Percentiles rank a stretch among this genome's conserved stretches.
Evolutionary conservation across 2,113 vertebrate genomes (phyloP).

Genomic region (Phalacrocorax pelagicus): DNA sequence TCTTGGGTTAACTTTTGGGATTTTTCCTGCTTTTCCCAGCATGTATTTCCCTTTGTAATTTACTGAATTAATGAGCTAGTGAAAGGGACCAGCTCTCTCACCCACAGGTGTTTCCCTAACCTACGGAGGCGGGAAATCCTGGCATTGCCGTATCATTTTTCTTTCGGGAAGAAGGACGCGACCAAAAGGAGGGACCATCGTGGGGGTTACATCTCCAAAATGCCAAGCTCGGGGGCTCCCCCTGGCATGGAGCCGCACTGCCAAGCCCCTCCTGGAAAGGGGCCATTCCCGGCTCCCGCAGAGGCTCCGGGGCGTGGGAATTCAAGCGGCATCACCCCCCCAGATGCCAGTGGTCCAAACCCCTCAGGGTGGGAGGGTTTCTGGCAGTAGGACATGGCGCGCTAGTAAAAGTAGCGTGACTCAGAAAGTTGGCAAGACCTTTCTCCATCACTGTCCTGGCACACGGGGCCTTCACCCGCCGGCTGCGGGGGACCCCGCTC

Average conservation of each 20-base stretch:
- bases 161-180: background rate
- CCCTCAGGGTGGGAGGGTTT: background rate
- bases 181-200: background rate
- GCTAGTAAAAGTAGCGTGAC: accelerated
- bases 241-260: accelerated
- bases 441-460: background rate
- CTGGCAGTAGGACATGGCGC: accelerated
- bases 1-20: conserved; percentile 41
- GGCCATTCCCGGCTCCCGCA: accelerated
- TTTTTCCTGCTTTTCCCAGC: conserved; percentile 53
- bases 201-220: background rate
- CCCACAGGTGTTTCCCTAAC: conserved; percentile 20
- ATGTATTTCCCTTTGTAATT: conserved; percentile 48
- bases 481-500: accelerated
- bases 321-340: accelerated
- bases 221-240: accelerated
- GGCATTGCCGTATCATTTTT: background rate
- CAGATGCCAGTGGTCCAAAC: background rate
- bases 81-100: conserved; percentile 14
- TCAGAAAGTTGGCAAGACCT: background rate
- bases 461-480: accelerated
- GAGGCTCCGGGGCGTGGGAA: accelerated
- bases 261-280: background rate
- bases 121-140: background rate
- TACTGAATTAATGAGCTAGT: conserved; percentile 13